Percentiles rank a stretch among this genome's conserved stretches.
These are phyloP conservation scores for Dipodomys spectabilis DNA, from an alignment of 2,113 vertebrate genomes.

Conservation along the genomic window DNA sequence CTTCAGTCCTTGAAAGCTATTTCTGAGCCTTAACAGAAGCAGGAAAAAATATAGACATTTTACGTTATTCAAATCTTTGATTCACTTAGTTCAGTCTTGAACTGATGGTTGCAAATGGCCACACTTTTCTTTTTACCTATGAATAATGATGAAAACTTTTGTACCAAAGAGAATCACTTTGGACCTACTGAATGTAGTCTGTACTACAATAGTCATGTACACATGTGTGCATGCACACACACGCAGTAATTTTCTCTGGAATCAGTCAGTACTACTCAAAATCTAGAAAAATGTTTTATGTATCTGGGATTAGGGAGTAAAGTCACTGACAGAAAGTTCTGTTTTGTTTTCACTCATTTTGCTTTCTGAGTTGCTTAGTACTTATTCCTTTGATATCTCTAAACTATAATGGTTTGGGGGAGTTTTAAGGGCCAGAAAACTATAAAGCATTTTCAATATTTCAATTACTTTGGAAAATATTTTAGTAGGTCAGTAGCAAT, in stretches of 20 bases:
- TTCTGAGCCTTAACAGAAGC: neutral
- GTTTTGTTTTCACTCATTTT: neutral
- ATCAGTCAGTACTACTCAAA: neutral
- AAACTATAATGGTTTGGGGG: neutral
- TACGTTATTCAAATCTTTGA: neutral
- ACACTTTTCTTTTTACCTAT: neutral
- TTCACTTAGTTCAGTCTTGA: neutral
- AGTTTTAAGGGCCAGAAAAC: slow-evolving; percentile 10
- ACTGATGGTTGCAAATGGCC: neutral
- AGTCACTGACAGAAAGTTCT: neutral
- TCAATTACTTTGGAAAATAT: slow-evolving; percentile 8
- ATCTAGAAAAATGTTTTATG: neutral
- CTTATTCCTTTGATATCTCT: neutral
- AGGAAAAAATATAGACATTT: neutral
- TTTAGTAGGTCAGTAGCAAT: neutral
- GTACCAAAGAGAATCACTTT: neutral
- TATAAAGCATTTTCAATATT: neutral
- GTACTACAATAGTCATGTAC: neutral
- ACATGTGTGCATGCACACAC: no score
- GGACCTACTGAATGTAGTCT: neutral
- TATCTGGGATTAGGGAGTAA: neutral
- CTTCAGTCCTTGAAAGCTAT: slow-evolving; percentile 16
- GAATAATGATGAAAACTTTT: neutral
- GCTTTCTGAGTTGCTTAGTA: neutral
- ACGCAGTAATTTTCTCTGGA: neutral